phyloP scores from a whole-genome alignment of 2,113 vertebrate genomes.

The Erpornis zantholeuca region DNA sequence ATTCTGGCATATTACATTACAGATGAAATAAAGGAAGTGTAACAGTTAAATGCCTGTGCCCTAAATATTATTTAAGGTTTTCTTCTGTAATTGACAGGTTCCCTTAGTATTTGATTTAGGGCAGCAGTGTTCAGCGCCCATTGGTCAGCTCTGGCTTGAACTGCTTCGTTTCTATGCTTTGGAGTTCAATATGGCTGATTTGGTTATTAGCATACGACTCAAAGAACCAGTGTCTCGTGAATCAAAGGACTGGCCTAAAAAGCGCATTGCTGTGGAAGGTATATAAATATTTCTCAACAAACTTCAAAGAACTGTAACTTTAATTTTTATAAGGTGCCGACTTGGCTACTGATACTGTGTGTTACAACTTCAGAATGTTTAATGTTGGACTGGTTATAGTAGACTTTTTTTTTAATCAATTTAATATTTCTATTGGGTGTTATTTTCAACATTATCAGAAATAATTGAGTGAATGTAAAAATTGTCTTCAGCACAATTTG shows the following conservation, averaged over 20 bases:
- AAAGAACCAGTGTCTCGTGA: slow-evolving; percentile 81
- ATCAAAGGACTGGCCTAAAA: slow-evolving; percentile 94
- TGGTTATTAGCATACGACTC: slow-evolving; percentile 87
- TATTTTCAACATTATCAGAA: not conserved
- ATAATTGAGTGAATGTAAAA: not conserved
- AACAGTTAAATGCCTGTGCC: not conserved
- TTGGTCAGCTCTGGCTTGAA: slow-evolving; percentile 90
- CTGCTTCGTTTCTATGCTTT: slow-evolving; percentile 92
- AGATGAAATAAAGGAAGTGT: not conserved
- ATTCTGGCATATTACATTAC: not conserved
- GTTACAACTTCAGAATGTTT: not conserved
- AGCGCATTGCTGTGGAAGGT: slow-evolving; percentile 93
- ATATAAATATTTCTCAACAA: slow-evolving; percentile 49
- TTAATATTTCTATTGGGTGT: not conserved
- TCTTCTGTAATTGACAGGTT: slow-evolving; percentile 72
- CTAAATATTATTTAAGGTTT: not conserved
- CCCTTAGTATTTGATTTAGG: slow-evolving; percentile 76
- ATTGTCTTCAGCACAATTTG: not conserved
- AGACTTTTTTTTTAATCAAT: not conserved
- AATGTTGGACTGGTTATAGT: not conserved
- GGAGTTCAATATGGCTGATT: slow-evolving; percentile 86
- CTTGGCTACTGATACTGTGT: not conserved
- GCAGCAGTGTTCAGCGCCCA: slow-evolving; percentile 62
- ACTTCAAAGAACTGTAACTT: not conserved
- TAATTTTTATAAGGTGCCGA: not conserved